phyloP scores from a whole-genome alignment of 2,113 vertebrate genomes.

The Agapornis roseicollis region DNA sequence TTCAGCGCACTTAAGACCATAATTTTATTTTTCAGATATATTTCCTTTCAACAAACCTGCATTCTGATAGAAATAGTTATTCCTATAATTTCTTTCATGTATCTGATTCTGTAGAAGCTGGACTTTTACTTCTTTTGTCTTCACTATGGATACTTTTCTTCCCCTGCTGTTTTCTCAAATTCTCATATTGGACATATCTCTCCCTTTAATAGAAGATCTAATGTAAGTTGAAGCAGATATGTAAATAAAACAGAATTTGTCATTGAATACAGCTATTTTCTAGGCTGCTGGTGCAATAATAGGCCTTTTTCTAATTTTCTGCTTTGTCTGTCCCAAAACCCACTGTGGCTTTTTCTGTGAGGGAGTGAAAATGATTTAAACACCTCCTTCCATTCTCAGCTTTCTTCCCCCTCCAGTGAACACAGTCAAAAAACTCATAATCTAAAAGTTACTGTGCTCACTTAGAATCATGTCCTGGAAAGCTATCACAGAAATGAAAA shows the following conservation, averaged over 20 bases:
- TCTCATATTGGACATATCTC: background rate
- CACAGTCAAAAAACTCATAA: background rate
- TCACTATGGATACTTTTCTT: background rate
- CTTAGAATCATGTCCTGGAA: background rate
- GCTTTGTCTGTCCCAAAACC: background rate
- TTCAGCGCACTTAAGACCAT: background rate
- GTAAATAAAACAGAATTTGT: background rate
- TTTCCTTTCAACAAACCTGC: background rate
- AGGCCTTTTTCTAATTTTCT: background rate
- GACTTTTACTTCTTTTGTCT: background rate
- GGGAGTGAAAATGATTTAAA: background rate
- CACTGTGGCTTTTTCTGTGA: background rate
- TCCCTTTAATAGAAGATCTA: background rate
- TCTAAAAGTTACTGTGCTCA: background rate
- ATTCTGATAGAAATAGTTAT: background rate
- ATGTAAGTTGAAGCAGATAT: background rate
- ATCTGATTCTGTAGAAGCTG: background rate
- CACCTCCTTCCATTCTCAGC: background rate
- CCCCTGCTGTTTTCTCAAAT: background rate
- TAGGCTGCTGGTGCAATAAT: background rate
- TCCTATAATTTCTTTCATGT: background rate
- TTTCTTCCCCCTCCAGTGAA: background rate
- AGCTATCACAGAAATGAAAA: background rate
- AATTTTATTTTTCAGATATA: background rate
- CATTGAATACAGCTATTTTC: background rate